A percentile compares a stretch with the other conserved stretches of the same genome.
These are phyloP conservation scores for Cuculus canorus DNA, from an alignment of 2,797 vertebrate species.

Conservation along the genomic window DNA sequence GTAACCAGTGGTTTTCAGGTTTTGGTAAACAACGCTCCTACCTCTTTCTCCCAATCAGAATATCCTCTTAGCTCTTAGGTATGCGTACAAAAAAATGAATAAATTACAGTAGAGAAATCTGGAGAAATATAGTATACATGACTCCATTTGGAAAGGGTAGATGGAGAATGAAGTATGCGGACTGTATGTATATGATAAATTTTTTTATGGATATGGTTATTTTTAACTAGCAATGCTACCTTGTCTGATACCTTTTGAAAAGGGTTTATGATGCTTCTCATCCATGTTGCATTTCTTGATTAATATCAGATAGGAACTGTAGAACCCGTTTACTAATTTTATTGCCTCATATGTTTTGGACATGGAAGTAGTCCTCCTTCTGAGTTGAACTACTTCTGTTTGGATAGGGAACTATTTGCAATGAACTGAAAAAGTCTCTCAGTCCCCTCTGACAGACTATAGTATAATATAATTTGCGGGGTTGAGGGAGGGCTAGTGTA, in stretches of 20 bases:
- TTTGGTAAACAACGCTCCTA: background rate
- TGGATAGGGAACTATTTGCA: background rate
- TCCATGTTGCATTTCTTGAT: background rate
- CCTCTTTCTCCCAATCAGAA: background rate
- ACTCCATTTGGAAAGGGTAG: background rate
- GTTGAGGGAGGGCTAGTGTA: fast-evolving
- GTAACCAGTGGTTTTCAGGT: background rate
- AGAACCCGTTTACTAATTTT: background rate
- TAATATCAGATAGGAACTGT: background rate
- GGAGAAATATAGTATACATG: background rate
- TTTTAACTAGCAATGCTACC: background rate
- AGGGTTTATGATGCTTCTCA: background rate
- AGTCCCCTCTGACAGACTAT: background rate
- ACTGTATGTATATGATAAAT: background rate
- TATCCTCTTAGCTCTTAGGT: background rate
- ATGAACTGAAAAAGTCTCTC: background rate
- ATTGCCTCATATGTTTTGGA: background rate
- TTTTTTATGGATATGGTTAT: background rate
- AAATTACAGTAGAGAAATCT: background rate
- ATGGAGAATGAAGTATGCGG: background rate
- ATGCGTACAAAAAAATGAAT: background rate
- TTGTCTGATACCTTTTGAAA: background rate
- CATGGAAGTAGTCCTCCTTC: background rate
- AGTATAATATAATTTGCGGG: background rate
- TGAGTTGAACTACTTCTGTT: background rate